A percentile compares a stretch with the other conserved stretches of the same genome.
phyloP scores from a whole-genome alignment of 2,888 invertebrate genomes.

The Nebria brevicollis region DNA sequence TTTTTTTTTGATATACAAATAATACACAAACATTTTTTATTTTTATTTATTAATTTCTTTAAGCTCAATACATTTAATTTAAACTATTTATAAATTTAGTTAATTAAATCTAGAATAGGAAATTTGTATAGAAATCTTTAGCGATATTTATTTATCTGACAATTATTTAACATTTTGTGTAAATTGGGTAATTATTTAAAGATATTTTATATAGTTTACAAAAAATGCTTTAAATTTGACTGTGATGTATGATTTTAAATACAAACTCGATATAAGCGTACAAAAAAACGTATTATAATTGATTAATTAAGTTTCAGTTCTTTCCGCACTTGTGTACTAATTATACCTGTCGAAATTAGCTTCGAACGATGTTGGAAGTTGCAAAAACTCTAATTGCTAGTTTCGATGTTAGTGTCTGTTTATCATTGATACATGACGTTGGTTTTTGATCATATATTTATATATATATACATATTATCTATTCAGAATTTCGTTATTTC shows the following conservation, averaged over 20 bases:
- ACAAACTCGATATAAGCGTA: neutral
- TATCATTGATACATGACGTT: neutral
- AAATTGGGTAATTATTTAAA: neutral
- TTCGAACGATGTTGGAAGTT: neutral
- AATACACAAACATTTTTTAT: no score
- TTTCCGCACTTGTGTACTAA: neutral
- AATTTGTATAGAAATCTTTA: no score
- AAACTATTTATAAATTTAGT: no score
- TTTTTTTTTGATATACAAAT: no score
- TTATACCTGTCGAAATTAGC: neutral
- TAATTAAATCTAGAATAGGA: no score
- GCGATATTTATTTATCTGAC: no score
- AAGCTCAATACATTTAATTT: no score
- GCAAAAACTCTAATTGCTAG: neutral
- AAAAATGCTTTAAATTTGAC: neutral
- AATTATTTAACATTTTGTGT: neutral
- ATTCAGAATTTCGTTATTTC: no score
- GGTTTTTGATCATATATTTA: neutral
- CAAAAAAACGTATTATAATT: neutral
- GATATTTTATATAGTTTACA: neutral
- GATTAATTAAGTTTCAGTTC: neutral
- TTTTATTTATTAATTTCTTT: no score
- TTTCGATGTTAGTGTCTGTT: neutral
- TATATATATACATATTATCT: neutral
- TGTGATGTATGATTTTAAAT: neutral